A percentile compares a stretch with the other conserved stretches of the same genome.
Evolutionary conservation across 2,797 vertebrate species (phyloP).

Genomic region (Pseudopleuronectes americanus): DNA sequence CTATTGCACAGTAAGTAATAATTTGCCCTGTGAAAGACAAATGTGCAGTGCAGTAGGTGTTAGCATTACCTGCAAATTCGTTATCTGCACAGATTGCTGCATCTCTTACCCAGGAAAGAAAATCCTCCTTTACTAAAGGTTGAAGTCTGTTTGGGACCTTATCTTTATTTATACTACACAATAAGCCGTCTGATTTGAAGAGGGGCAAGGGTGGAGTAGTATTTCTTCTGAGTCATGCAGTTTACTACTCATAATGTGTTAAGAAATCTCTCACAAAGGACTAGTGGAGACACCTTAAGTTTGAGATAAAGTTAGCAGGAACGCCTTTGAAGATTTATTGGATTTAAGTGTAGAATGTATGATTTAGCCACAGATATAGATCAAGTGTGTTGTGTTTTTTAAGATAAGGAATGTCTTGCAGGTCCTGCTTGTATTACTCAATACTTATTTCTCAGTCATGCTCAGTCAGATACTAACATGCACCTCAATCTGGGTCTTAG

Average conservation of each 20-base stretch:
- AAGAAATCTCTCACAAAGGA: slow-evolving; percentile 20
- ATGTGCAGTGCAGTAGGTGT: background rate
- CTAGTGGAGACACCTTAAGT: slow-evolving; percentile 6
- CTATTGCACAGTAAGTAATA: background rate
- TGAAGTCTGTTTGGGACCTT: slow-evolving; percentile 7
- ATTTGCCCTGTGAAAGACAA: slow-evolving; percentile 1
- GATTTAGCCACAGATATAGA: background rate
- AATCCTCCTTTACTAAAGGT: background rate
- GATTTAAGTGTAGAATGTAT: slow-evolving; percentile 3
- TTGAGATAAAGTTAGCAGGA: slow-evolving; percentile 9
- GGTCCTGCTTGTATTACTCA: slow-evolving; percentile 2
- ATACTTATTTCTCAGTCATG: slow-evolving; percentile 17
- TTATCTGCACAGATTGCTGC: background rate
- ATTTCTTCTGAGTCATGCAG: slow-evolving; percentile 61
- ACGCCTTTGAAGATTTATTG: background rate
- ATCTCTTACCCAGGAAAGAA: background rate
- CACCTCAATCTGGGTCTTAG: slow-evolving; percentile 12
- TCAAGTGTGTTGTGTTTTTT: slow-evolving; percentile 5
- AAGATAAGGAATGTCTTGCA: background rate
- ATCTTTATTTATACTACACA: slow-evolving; percentile 24
- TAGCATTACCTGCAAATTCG: background rate
- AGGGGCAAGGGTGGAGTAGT: slow-evolving; percentile 38
- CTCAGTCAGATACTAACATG: slow-evolving; percentile 5
- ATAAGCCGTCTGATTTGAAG: slow-evolving; percentile 6
- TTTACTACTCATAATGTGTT: slow-evolving; percentile 15